Conservation (phyloP, 2,113 vertebrate genomes). For the Eclectus roratus region DNA sequence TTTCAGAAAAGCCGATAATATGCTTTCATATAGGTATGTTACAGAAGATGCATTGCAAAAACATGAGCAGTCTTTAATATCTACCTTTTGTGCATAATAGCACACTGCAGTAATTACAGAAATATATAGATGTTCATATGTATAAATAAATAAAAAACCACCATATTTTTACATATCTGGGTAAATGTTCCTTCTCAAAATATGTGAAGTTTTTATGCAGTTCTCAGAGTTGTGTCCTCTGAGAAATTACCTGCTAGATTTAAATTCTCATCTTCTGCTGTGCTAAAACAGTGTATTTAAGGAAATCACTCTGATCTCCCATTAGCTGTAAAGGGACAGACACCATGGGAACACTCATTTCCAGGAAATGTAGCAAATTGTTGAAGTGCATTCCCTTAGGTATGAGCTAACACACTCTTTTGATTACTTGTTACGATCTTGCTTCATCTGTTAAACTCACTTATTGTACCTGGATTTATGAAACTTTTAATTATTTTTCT, state of each 20-base stretch:
- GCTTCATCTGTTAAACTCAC: neutral
- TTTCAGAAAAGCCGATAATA: neutral
- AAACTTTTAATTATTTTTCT: neutral
- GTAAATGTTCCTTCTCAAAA: neutral
- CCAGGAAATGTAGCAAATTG: neutral
- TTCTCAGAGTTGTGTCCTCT: neutral
- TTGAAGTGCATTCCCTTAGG: neutral
- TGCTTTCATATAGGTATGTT: neutral
- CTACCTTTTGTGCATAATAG: neutral
- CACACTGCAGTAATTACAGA: neutral
- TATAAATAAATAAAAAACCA: neutral
- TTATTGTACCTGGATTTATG: neutral
- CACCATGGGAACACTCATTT: neutral
- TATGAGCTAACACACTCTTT: neutral
- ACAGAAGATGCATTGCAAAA: neutral
- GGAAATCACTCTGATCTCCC: neutral
- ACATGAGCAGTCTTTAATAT: neutral
- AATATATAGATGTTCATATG: neutral
- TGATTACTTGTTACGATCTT: neutral
- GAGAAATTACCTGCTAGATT: neutral
- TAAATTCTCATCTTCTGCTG: neutral
- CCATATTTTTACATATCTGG: accelerated
- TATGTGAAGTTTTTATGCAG: neutral
- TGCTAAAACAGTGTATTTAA: neutral
- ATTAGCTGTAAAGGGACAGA: neutral